phyloP scores from a whole-genome alignment of 1,140 invertebrate species.

The Tetramorium parvispinum region DNA sequence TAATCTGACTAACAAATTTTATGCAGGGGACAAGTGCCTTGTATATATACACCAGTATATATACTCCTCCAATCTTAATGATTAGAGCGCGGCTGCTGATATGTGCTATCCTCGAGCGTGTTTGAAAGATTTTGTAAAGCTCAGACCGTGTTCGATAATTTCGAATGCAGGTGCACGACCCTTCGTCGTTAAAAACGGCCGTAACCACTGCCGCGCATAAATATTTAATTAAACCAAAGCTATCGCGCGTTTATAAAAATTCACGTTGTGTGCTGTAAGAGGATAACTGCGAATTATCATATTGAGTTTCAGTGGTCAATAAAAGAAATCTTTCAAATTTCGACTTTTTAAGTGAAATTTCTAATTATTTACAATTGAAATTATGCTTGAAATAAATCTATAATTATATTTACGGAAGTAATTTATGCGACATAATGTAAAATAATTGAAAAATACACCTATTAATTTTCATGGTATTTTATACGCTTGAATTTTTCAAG shows the following conservation, averaged over 20 bases:
- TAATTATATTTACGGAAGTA: not conserved
- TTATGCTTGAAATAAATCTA: not conserved
- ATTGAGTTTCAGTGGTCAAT: too few relatives aligned
- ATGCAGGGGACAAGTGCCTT: conserved; percentile 45
- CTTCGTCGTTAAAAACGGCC: conserved; percentile 27
- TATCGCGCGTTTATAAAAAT: conserved; percentile 19
- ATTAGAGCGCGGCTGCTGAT: conserved; percentile 46
- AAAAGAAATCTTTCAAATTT: not conserved
- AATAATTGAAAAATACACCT: not conserved
- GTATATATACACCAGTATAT: not conserved
- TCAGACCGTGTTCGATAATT: not conserved
- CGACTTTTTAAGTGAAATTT: not conserved
- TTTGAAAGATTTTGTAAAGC: conserved; percentile 50
- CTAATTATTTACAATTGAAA: not conserved
- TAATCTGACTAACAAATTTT: conserved; percentile 71
- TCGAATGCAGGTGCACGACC: conserved; percentile 44
- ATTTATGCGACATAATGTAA: not conserved
- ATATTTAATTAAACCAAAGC: conserved; percentile 26
- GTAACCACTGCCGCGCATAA: conserved; percentile 28
- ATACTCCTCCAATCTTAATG: conserved; percentile 32
- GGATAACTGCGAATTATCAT: conserved; percentile 2
- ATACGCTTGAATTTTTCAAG: not conserved
- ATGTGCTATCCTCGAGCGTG: not conserved
- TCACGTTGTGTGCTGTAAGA: not conserved
- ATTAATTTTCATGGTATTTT: not conserved